Conservation (phyloP, 1,140 invertebrate species). For the Sycophila sp. region DNA sequence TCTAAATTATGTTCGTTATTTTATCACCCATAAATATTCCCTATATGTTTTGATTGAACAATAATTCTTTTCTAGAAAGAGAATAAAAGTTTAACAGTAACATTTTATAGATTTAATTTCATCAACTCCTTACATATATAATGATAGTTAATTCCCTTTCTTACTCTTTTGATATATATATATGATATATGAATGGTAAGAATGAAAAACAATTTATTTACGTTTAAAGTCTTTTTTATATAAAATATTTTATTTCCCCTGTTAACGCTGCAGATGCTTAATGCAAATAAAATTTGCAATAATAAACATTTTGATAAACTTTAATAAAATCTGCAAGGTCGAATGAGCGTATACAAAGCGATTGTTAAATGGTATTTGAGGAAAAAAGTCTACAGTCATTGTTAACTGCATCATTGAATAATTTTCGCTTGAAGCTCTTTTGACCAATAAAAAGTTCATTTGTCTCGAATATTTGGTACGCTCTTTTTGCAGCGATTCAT, state of each 20-base stretch:
- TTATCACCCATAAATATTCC: too few relatives aligned
- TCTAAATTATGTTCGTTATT: too few relatives aligned
- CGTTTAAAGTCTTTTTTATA: not conserved
- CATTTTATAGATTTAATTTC: not conserved
- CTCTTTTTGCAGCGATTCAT: too few relatives aligned
- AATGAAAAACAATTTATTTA: not conserved
- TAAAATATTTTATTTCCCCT: constrained; percentile 4
- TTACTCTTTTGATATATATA: not conserved
- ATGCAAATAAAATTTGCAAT: not conserved
- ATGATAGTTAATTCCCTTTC: not conserved
- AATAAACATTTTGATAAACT: constrained; percentile 2
- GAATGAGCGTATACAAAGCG: not conserved
- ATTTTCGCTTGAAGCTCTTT: not conserved
- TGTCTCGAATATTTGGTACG: too few relatives aligned
- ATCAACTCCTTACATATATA: not conserved
- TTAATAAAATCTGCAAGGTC: not conserved
- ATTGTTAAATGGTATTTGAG: not conserved
- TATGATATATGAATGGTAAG: not conserved
- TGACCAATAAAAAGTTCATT: too few relatives aligned
- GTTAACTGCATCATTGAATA: not conserved
- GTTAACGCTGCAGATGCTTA: not conserved
- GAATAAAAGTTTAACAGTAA: not conserved
- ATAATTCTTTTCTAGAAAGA: not conserved
- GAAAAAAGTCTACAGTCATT: not conserved
- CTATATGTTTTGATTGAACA: not conserved